Percentiles rank a stretch among this genome's conserved stretches.
Evolutionary conservation across 2,888 invertebrate species (phyloP).

Genomic region (Lasius fuliginosus): DNA sequence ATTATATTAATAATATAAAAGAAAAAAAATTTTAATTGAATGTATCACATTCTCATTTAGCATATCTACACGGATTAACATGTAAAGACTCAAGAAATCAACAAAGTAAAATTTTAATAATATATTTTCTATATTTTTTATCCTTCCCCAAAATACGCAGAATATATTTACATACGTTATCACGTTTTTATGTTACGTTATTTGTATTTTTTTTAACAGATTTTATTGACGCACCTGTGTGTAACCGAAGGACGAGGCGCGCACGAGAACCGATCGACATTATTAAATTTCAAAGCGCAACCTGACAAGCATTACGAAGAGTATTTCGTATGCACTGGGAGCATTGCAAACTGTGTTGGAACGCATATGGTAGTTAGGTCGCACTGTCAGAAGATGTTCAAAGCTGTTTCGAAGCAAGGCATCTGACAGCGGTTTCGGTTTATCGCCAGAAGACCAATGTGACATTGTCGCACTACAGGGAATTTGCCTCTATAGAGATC

Average conservation of each 20-base stretch:
- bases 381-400: conserved; percentile 40
- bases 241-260: neutral
- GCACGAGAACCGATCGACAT: conserved; percentile 12
- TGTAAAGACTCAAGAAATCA: neutral
- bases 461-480: conserved; percentile 24
- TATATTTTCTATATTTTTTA: neutral
- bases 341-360: conserved; percentile 40
- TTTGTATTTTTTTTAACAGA: neutral
- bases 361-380: conserved; percentile 32
- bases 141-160: neutral
- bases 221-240: neutral
- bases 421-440: conserved; percentile 41
- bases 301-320: conserved; percentile 18
- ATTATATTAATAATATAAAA: conserved; percentile 1
- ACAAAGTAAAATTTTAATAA: neutral
- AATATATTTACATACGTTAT: neutral
- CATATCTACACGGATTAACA: neutral
- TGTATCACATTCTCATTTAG: neutral
- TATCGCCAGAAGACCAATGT: conserved; percentile 9
- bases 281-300: conserved; percentile 42
- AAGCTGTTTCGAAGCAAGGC: conserved; percentile 25
- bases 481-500: conserved; percentile 10
- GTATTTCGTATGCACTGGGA: conserved; percentile 35
- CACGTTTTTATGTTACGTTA: neutral
- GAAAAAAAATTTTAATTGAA: conserved; percentile 10